Conservation (phyloP, 1,140 invertebrate genomes). For the Potamilus streckersoni region DNA sequence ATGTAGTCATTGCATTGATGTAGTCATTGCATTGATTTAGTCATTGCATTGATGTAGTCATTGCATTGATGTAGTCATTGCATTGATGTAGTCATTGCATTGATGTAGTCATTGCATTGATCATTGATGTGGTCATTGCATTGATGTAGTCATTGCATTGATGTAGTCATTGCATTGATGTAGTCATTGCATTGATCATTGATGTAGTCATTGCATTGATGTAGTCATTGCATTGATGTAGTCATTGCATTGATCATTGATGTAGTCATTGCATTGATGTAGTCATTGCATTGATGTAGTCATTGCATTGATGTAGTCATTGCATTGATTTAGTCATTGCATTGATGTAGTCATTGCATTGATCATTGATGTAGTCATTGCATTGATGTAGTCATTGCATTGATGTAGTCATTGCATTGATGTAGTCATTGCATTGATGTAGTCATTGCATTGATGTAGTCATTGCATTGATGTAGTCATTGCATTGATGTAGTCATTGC, state of each 20-base stretch:
- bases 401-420: background rate
- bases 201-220: too few relatives aligned
- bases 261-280: background rate
- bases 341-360: too few relatives aligned
- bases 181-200: background rate
- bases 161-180: too few relatives aligned
- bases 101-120: too few relatives aligned
- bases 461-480: too few relatives aligned
- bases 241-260: too few relatives aligned
- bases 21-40: too few relatives aligned
- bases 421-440: background rate
- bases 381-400: constrained; percentile 9
- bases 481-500: constrained; percentile 4
- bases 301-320: constrained; percentile 1
- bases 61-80: constrained; percentile 3
- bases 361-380: too few relatives aligned
- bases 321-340: too few relatives aligned
- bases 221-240: background rate
- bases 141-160: too few relatives aligned
- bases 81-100: background rate
- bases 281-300: background rate
- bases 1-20: background rate
- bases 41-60: too few relatives aligned
- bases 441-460: background rate
- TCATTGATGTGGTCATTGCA: too few relatives aligned